Conservation (phyloP, 2,888 invertebrate genomes). For the Agapostemon virescens region DNA sequence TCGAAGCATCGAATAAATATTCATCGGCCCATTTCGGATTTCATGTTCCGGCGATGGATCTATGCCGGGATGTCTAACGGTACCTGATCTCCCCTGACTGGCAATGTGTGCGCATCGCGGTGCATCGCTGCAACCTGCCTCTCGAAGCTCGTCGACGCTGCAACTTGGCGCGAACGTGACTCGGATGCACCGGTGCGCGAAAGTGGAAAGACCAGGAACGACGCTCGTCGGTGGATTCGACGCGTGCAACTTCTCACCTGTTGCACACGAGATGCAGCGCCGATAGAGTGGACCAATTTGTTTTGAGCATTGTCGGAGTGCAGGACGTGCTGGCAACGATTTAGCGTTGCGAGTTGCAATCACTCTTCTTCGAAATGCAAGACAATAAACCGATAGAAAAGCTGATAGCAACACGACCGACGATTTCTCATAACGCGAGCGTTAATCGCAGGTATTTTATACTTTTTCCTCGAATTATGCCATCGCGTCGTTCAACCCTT, state of each 20-base stretch:
- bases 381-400: too few relatives aligned
- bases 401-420: too few relatives aligned
- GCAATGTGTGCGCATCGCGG: conserved; percentile 16
- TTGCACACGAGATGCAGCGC: conserved; percentile 35
- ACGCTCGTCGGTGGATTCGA: conserved; percentile 35
- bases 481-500: too few relatives aligned
- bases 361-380: too few relatives aligned
- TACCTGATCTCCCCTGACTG: conserved; percentile 32
- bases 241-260: conserved; percentile 45
- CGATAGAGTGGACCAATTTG: conserved; percentile 4
- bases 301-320: not conserved
- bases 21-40: conserved; percentile 57
- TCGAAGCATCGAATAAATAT: conserved; percentile 55
- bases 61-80: conserved; percentile 46
- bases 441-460: too few relatives aligned
- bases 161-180: conserved; percentile 39
- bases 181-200: conserved; percentile 41
- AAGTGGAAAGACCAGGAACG: conserved; percentile 30
- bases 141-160: conserved; percentile 22
- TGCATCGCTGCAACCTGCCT: conserved; percentile 16
- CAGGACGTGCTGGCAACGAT: not conserved
- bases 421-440: too few relatives aligned
- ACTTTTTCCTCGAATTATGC: too few relatives aligned
- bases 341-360: too few relatives aligned
- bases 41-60: conserved; percentile 54